phyloP scores from a whole-genome alignment of 2,113 vertebrate genomes.

The Peromyscus leucopus region DNA sequence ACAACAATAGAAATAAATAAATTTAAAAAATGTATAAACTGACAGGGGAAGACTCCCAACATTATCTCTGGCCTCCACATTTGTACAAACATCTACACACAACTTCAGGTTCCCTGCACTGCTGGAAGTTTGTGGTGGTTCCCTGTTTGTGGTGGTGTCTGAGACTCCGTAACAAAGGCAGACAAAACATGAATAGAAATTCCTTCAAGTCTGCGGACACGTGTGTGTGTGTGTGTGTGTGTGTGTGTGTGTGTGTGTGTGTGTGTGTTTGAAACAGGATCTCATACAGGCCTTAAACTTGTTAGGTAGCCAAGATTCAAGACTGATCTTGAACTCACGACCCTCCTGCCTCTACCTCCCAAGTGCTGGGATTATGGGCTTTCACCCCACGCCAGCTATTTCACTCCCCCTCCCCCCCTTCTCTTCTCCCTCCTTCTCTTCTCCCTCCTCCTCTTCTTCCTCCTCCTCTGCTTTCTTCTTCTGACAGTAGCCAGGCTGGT shows the following conservation, averaged over 20 bases:
- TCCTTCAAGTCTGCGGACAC: background rate
- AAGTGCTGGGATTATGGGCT: background rate
- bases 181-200: background rate
- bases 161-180: constrained; percentile 32
- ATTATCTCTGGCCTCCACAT: background rate
- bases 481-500: background rate
- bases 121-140: background rate
- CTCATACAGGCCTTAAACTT: background rate
- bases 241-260: background rate
- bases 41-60: background rate
- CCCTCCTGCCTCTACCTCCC: background rate
- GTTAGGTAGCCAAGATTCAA: background rate
- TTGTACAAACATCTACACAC: background rate
- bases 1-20: background rate
- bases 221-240: background rate
- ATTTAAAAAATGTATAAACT: background rate
- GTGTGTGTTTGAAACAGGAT: background rate
- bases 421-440: background rate
- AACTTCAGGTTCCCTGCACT: background rate
- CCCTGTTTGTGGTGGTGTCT: background rate
- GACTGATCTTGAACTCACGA: background rate
- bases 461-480: background rate
- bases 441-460: background rate
- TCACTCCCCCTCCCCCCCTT: no score
- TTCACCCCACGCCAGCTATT: no score